Conservation (phyloP, 2,888 invertebrate genomes). For the Drosophila anomelani region DNA sequence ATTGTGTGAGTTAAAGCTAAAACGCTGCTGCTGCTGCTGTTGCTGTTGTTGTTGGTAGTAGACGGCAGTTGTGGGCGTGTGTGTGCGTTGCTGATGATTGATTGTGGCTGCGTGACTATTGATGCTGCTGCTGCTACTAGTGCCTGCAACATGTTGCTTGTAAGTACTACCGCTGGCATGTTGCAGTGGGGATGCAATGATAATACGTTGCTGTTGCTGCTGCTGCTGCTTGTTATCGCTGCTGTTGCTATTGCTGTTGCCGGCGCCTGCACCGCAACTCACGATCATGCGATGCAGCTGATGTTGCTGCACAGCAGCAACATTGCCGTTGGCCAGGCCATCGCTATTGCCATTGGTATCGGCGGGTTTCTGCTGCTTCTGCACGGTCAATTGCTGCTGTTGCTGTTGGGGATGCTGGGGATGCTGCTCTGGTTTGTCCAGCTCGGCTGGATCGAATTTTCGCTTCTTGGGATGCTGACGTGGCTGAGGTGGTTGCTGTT, state of each 20-base stretch:
- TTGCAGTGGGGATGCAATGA: conserved; percentile 68
- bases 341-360: conserved; percentile 64
- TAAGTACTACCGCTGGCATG: conserved; percentile 74
- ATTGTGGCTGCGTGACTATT: conserved; percentile 53
- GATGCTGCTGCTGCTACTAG: conserved; percentile 44
- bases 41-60: conserved; percentile 63
- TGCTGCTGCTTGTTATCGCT: conserved; percentile 55
- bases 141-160: conserved; percentile 75
- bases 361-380: conserved; percentile 71
- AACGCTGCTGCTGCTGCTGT: conserved; percentile 62
- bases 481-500: conserved; percentile 85
- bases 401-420: conserved; percentile 51
- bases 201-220: conserved; percentile 62
- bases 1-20: conserved; percentile 76
- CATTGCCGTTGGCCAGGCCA: conserved; percentile 72
- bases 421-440: conserved; percentile 81
- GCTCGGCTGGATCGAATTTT: conserved; percentile 84
- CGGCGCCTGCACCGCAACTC: conserved; percentile 70
- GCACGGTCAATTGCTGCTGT: conserved; percentile 53
- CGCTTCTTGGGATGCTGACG: conserved; percentile 97
- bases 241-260: conserved; percentile 55
- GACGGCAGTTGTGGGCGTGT: conserved; percentile 58
- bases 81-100: conserved; percentile 69
- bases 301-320: conserved; percentile 69
- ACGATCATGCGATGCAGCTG: conserved; percentile 60